Conservation (phyloP, 1,140 invertebrate genomes). For the Monochamus saltuarius region DNA sequence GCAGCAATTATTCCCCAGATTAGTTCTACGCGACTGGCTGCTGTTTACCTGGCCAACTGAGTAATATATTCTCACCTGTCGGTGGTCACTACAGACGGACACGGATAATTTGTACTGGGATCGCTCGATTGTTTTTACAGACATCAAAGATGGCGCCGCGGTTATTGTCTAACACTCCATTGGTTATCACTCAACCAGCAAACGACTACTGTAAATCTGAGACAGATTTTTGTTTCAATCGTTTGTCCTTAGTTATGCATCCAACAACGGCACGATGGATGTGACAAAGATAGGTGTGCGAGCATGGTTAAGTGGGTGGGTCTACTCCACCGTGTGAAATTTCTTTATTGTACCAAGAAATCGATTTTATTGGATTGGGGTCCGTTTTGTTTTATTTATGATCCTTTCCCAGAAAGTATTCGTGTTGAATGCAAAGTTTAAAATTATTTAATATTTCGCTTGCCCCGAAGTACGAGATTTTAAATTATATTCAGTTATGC, state of each 20-base stretch:
- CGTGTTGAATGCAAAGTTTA: too few relatives aligned
- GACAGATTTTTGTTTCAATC: constrained; percentile 13
- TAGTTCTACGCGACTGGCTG: constrained; percentile 22
- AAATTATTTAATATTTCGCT: too few relatives aligned
- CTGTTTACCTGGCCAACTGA: constrained; percentile 34
- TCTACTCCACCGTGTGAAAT: too few relatives aligned
- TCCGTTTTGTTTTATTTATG: too few relatives aligned
- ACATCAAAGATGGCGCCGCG: constrained; percentile 40
- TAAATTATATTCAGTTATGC: too few relatives aligned
- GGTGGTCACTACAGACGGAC: constrained; percentile 36
- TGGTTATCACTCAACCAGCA: constrained; percentile 38
- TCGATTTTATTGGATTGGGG: too few relatives aligned
- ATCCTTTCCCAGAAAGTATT: too few relatives aligned
- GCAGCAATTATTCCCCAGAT: constrained; percentile 27
- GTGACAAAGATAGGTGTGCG: constrained; percentile 10
- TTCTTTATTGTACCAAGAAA: too few relatives aligned
- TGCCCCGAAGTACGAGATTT: too few relatives aligned
- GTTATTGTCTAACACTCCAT: constrained; percentile 36
- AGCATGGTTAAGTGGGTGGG: too few relatives aligned
- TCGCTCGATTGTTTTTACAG: constrained; percentile 31
- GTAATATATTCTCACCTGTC: constrained; percentile 41
- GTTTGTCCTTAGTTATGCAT: constrained; percentile 11
- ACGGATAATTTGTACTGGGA: constrained; percentile 40
- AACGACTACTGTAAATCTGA: constrained; percentile 19
- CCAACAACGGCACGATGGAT: constrained; percentile 3